Evolutionary conservation across 2,888 invertebrate species (phyloP).

Genomic region (Thymelicus acteon): DNA sequence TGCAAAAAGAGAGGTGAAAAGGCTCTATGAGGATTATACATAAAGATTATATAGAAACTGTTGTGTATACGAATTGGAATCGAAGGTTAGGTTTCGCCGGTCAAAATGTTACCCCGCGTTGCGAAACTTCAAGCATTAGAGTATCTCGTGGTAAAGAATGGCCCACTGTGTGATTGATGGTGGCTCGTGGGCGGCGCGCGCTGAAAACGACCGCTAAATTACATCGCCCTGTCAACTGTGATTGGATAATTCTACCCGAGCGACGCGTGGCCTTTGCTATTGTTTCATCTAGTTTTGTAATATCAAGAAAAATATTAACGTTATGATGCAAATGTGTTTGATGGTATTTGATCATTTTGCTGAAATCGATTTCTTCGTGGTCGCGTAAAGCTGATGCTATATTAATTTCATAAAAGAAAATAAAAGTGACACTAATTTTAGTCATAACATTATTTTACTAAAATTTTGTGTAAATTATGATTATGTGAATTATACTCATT

Average conservation of each 20-base stretch:
- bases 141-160: conserved; percentile 73
- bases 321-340: neutral
- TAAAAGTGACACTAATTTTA: too few relatives aligned
- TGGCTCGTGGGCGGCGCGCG: conserved; percentile 64
- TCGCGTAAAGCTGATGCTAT: too few relatives aligned
- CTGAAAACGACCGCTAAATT: conserved; percentile 72
- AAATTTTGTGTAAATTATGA: too few relatives aligned
- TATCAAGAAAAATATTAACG: conserved; percentile 7
- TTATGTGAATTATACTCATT: too few relatives aligned
- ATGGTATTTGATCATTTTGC: neutral
- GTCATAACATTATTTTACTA: too few relatives aligned
- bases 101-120: conserved; percentile 65
- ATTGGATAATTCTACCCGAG: conserved; percentile 50
- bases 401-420: too few relatives aligned
- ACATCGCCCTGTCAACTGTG: conserved; percentile 57
- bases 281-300: conserved; percentile 37
- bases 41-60: neutral
- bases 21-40: too few relatives aligned
- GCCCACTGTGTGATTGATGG: conserved; percentile 73
- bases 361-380: neutral
- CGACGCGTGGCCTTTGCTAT: conserved; percentile 43
- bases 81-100: conserved; percentile 49
- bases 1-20: neutral
- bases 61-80: conserved; percentile 2
- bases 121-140: conserved; percentile 74